Conservation (phyloP, 2,797 vertebrate species). For the Rhinichthys osculus region DNA sequence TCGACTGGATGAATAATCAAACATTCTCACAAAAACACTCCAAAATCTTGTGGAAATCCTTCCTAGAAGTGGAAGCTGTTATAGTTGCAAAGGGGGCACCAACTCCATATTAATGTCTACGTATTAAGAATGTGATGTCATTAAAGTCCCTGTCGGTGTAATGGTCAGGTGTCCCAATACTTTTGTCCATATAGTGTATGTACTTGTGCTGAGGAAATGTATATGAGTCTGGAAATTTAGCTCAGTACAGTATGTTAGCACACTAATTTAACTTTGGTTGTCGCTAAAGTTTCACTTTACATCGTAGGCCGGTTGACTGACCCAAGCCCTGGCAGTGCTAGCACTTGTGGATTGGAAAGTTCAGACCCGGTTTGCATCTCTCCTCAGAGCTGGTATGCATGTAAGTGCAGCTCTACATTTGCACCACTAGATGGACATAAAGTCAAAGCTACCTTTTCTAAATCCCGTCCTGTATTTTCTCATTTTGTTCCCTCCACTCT, state of each 20-base stretch:
- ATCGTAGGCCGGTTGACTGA: slow-evolving; percentile 83
- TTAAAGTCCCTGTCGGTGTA: too few species aligned
- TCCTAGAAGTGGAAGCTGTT: background rate
- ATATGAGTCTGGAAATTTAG: background rate
- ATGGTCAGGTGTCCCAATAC: too few species aligned
- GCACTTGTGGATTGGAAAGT: slow-evolving; percentile 74
- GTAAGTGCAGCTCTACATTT: slow-evolving; percentile 77
- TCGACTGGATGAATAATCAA: background rate
- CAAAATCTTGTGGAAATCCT: background rate
- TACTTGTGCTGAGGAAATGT: background rate
- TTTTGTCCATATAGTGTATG: background rate
- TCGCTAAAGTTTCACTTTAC: background rate
- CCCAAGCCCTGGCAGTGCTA: slow-evolving; percentile 73
- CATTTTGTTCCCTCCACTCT: background rate
- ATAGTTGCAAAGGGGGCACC: background rate
- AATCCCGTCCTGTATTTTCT: background rate
- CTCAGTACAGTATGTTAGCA: background rate
- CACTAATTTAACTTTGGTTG: background rate
- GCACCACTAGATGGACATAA: background rate
- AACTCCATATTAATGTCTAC: background rate
- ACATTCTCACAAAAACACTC: background rate
- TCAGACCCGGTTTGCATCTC: slow-evolving; percentile 79
- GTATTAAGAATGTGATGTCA: background rate
- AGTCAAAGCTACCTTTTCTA: background rate
- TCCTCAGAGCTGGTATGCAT: slow-evolving; percentile 86